A percentile compares a stretch with the other conserved stretches of the same genome.
Evolutionary conservation across 1,140 invertebrate genomes (phyloP).

Genomic region (Drosophila equinoxialis): DNA sequence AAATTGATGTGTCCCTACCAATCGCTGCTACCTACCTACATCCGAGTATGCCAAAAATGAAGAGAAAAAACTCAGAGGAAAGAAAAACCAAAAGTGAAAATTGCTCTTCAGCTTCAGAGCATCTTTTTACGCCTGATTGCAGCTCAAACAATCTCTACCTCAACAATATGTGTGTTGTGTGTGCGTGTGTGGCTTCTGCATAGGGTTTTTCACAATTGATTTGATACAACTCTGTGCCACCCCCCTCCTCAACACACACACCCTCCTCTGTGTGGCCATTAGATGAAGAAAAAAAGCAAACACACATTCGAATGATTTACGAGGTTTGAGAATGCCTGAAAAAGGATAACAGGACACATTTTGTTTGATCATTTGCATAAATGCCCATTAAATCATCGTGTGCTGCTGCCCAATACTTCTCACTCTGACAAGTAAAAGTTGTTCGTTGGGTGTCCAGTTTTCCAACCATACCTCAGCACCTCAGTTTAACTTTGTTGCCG

Average conservation of each 20-base stretch:
- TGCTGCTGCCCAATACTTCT: conserved; percentile 42
- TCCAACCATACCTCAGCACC: conserved; percentile 31
- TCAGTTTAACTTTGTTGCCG: neutral
- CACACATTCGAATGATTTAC: conserved; percentile 62
- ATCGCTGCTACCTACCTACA: conserved; percentile 11
- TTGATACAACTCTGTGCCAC: conserved; percentile 29
- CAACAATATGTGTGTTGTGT: conserved; percentile 25
- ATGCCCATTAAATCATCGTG: conserved; percentile 74
- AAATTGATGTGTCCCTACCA: conserved; percentile 69
- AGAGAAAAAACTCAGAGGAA: conserved; percentile 35
- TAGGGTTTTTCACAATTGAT: conserved; percentile 38
- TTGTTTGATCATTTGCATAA: conserved; percentile 69
- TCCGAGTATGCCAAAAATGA: conserved; percentile 36
- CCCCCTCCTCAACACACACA: conserved; percentile 46
- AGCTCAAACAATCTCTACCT: conserved; percentile 43
- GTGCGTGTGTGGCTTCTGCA: conserved; percentile 25
- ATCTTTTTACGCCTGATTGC: conserved; percentile 81
- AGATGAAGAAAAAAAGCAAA: conserved; percentile 38
- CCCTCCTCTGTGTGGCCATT: conserved; percentile 3
- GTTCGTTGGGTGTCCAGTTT: conserved; percentile 61
- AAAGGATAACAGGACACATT: conserved; percentile 63
- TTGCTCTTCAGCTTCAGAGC: conserved; percentile 59
- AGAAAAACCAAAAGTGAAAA: conserved; percentile 71
- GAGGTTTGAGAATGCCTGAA: conserved; percentile 50
- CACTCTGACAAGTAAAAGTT: conserved; percentile 39